phyloP scores from a whole-genome alignment of 2,888 invertebrate genomes.

The Lymantria dispar region DNA sequence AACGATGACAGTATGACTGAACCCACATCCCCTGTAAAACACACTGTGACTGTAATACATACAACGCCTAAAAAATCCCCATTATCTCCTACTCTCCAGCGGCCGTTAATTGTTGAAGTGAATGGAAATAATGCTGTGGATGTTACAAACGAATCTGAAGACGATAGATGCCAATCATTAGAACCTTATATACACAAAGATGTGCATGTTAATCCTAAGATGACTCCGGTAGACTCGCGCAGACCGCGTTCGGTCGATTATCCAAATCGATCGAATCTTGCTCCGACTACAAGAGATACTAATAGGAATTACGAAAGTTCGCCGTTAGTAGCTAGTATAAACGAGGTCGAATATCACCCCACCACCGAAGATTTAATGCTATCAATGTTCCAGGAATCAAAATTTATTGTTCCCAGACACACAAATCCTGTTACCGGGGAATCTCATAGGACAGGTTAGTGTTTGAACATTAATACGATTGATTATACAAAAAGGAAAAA shows the following conservation, averaged over 20 bases:
- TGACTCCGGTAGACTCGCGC: constrained; percentile 72
- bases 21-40: constrained; percentile 39
- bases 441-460: constrained; percentile 70
- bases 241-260: constrained; percentile 72
- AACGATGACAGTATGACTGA: constrained; percentile 52
- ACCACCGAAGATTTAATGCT: constrained; percentile 75
- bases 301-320: constrained; percentile 69
- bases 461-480: neutral
- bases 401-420: constrained; percentile 69
- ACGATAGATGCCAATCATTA: constrained; percentile 50
- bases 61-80: constrained; percentile 53
- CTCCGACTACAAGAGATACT: constrained; percentile 44
- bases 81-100: constrained; percentile 51
- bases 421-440: constrained; percentile 60
- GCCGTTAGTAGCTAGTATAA: constrained; percentile 73
- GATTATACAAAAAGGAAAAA: too few relatives aligned
- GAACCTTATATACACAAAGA: constrained; percentile 78
- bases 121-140: constrained; percentile 56
- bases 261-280: constrained; percentile 37
- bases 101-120: constrained; percentile 68
- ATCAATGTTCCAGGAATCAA: constrained; percentile 75
- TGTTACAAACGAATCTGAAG: constrained; percentile 52
- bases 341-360: constrained; percentile 74
- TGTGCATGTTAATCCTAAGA: constrained; percentile 79
- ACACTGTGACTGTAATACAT: constrained; percentile 52